These are phyloP conservation scores for Epinephelus coioides DNA, from an alignment of 2,797 vertebrate species.

Conservation along the genomic window DNA sequence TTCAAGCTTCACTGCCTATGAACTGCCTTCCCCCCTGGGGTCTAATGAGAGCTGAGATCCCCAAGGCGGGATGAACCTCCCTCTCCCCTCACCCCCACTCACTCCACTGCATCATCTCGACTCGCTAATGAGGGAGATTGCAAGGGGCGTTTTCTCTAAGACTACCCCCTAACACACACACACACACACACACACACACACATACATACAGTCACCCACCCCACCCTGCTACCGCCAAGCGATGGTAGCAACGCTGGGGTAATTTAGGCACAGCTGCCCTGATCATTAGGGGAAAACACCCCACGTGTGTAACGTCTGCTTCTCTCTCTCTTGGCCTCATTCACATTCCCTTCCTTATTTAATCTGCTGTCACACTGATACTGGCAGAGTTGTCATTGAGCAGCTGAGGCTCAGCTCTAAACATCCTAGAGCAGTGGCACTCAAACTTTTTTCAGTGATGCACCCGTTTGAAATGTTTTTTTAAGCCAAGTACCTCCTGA, in stretches of 20 bases:
- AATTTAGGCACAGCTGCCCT: conserved; percentile 85
- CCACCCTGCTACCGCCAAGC: conserved; percentile 51
- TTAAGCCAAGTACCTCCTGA: too few relatives aligned
- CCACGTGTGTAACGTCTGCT: conserved; percentile 60
- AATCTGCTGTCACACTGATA: conserved; percentile 49
- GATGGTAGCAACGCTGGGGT: conserved; percentile 65
- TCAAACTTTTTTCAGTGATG: too few relatives aligned
- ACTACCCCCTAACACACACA: background rate
- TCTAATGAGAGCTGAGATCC: conserved; percentile 51
- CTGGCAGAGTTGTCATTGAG: conserved; percentile 8
- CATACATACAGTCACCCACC: conserved; percentile 31
- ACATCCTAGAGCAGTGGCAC: background rate
- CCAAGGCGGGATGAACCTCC: conserved; percentile 43
- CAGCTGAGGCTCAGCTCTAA: conserved; percentile 58
- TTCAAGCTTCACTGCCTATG: conserved; percentile 51
- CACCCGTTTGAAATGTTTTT: too few relatives aligned
- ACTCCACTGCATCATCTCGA: conserved; percentile 42
- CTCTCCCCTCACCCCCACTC: conserved; percentile 15
- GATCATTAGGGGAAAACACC: conserved; percentile 76
- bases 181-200: conserved; percentile 8
- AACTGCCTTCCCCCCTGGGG: conserved; percentile 44
- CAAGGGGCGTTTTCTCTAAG: conserved; percentile 47
- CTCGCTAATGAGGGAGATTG: conserved; percentile 75
- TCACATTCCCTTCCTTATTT: conserved; percentile 51
- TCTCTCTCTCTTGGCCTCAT: conserved; percentile 38